Percentiles rank a stretch among this genome's conserved stretches.
phyloP scores from a whole-genome alignment of 2,888 invertebrate species.

The Eubasilissa splendida region DNA sequence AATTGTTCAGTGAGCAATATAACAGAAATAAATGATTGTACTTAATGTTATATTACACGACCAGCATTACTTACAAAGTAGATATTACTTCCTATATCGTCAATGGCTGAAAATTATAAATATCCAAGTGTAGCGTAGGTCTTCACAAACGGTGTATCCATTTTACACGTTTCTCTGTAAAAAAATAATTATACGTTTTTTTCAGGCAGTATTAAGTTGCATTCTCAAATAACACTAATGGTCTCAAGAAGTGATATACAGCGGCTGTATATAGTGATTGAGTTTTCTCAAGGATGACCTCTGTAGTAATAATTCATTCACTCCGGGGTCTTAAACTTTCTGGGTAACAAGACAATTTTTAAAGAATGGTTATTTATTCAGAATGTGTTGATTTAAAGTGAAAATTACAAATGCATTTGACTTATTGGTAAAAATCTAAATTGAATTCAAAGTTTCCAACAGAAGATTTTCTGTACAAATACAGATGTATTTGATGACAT shows the following conservation, averaged over 20 bases:
- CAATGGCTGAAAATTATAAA: constrained; percentile 77
- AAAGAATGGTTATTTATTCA: too few species aligned
- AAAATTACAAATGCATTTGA: too few species aligned
- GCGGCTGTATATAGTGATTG: too few species aligned
- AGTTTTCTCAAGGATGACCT: too few species aligned
- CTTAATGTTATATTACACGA: constrained; percentile 7
- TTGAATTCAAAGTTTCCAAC: too few species aligned
- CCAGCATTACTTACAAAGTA: constrained; percentile 9
- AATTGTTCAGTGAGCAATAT: neutral
- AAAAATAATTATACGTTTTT: constrained; percentile 59
- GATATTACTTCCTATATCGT: neutral
- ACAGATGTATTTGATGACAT: too few species aligned
- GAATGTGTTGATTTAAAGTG: too few species aligned
- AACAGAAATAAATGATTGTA: constrained; percentile 2
- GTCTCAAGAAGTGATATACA: neutral
- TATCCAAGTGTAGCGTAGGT: constrained; percentile 95
- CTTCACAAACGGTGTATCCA: constrained; percentile 93
- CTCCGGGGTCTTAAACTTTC: too few species aligned
- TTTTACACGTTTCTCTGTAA: constrained; percentile 88
- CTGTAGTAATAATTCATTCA: too few species aligned
- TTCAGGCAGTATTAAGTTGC: neutral
- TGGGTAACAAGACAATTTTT: too few species aligned
- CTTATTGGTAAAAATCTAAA: too few species aligned
- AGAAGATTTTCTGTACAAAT: too few species aligned
- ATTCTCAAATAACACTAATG: neutral